A percentile compares a stretch with the other conserved stretches of the same genome.
phyloP scores from a whole-genome alignment of 1,140 invertebrate genomes.

The Heliothis subflexa region DNA sequence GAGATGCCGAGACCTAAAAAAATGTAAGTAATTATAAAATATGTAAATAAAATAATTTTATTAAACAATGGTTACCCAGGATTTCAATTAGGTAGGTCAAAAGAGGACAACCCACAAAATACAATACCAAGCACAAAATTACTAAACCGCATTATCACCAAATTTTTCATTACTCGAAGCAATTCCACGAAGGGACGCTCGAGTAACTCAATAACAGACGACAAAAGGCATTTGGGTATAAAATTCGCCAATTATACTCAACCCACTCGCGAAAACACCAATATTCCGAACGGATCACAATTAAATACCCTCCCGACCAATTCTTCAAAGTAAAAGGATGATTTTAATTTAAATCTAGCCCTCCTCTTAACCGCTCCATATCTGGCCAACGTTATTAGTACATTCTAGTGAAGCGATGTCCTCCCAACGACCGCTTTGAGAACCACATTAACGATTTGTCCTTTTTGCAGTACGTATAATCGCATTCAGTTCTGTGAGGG shows the following conservation, averaged over 20 bases:
- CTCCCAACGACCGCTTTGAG: slow-evolving; percentile 38
- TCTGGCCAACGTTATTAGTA: slow-evolving; percentile 45
- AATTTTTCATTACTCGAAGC: slow-evolving; percentile 70
- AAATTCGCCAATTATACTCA: slow-evolving; percentile 74
- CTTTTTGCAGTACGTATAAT: slow-evolving; percentile 43
- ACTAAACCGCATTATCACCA: slow-evolving; percentile 60
- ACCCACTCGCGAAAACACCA: slow-evolving; percentile 66
- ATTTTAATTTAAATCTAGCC: slow-evolving; percentile 80
- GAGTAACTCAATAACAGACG: slow-evolving; percentile 68
- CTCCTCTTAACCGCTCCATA: slow-evolving; percentile 49
- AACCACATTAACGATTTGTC: slow-evolving; percentile 50
- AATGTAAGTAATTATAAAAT: not conserved
- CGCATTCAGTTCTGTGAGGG: slow-evolving; percentile 45
- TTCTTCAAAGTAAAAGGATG: slow-evolving; percentile 71
- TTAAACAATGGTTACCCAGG: slow-evolving; percentile 2
- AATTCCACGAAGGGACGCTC: slow-evolving; percentile 66
- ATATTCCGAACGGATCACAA: slow-evolving; percentile 75
- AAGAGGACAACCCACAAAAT: slow-evolving; percentile 32
- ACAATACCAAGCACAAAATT: slow-evolving; percentile 48
- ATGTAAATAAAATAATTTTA: not conserved
- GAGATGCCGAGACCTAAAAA: not conserved
- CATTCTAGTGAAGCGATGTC: slow-evolving; percentile 43
- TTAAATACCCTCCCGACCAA: slow-evolving; percentile 71
- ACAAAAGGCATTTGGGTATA: slow-evolving; percentile 66
- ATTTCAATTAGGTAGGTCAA: slow-evolving; percentile 17